A percentile compares a stretch with the other conserved stretches of the same genome.
These are phyloP conservation scores for Bhutanitis thaidina DNA, from an alignment of 2,888 invertebrate species.

Conservation along the genomic window DNA sequence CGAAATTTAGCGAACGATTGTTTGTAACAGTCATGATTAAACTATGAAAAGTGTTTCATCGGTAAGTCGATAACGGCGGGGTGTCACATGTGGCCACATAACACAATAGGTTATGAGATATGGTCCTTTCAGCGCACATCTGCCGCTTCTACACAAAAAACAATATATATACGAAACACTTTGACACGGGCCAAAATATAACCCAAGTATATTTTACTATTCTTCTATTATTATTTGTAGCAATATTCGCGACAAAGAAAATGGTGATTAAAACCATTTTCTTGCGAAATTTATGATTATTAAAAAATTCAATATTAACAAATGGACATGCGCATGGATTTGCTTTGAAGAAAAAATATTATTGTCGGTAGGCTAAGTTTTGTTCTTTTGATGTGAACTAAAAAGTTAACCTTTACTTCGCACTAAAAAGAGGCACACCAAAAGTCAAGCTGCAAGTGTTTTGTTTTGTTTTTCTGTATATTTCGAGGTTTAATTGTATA, in stretches of 20 bases:
- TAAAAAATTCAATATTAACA: too few relatives aligned
- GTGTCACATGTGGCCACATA: slow-evolving; percentile 46
- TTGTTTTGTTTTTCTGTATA: too few relatives aligned
- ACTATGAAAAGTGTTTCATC: background rate
- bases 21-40: background rate
- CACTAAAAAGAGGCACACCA: too few relatives aligned
- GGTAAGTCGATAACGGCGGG: slow-evolving; percentile 11
- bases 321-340: too few relatives aligned
- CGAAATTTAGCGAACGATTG: slow-evolving; percentile 11
- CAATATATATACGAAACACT: background rate
- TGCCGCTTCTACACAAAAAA: slow-evolving; percentile 39
- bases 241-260: background rate
- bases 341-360: too few relatives aligned
- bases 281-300: too few relatives aligned
- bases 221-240: background rate
- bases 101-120: slow-evolving; percentile 47
- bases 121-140: slow-evolving; percentile 46
- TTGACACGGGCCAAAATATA: slow-evolving; percentile 9
- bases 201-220: background rate
- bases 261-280: too few relatives aligned
- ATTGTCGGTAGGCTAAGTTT: too few relatives aligned
- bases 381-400: too few relatives aligned
- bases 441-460: too few relatives aligned
- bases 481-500: too few relatives aligned
- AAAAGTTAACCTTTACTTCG: too few relatives aligned